Evolutionary conservation across 2,888 invertebrate genomes (phyloP), one percentile per base, ranked within the genome.

Genomic region (Sphecodes monilicornis): DNA sequence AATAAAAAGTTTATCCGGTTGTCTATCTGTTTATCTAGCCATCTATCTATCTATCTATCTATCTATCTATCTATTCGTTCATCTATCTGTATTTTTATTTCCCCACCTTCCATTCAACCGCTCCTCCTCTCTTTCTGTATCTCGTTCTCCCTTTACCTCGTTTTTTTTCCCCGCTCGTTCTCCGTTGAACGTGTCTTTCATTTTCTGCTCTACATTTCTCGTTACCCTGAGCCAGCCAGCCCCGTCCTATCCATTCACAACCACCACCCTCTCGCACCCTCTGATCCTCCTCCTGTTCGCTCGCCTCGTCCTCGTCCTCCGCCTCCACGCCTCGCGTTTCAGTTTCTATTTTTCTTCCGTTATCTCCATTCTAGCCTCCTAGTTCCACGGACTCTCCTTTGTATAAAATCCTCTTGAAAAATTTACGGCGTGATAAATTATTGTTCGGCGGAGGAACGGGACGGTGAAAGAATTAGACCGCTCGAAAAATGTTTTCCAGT

Each of bases 381-480:
- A 66, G 32, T 70, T 76, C 50, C 80, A 64, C 60, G 71, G 71
- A 74, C 71, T 80, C 43, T 64, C 41, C 72, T 72, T 82, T 80
- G 54, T 82, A 73, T 69, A 70, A 80, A 79, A 84, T 87, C 85
- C 81, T 79, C 88, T 77, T 88, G 87, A 85, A 87, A 82, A 85
- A 87, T 89, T 88, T 85, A 89, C 87, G 85, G 64, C 80, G 82
- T 82, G 86, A 89, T 87, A 89, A 89, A 89, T 87, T 86, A 87
- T 89, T 89, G 83, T 89, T 89, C 87, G 77, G 76, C 18, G 22
- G 43, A 70, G 26, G 70, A 39, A 50, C 69, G 74, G 69, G 57
- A 79, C 72, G 80, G 50, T 50, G 78, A 77, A 76, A 74, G 82
- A 88, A 88, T 88, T 87, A 80, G 77, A 82, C 82, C 84, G 78